Base-by-base conservation (phyloP, 2,888 invertebrate genomes). In the Callosobruchus maculatus region DNA sequence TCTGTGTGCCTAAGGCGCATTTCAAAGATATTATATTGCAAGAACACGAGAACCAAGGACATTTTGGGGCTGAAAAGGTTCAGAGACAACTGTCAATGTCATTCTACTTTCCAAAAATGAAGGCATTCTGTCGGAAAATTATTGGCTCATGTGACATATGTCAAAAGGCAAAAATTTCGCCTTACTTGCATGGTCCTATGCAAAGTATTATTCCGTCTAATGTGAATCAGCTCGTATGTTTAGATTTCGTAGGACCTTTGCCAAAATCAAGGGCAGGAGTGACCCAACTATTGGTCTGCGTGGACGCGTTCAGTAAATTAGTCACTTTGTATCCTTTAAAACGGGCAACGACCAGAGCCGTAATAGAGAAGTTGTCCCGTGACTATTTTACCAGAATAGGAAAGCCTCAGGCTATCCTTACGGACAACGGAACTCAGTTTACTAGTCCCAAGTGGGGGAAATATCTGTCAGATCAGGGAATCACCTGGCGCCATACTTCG, bases 391-490 rank as follows among this genome's bases (percentile, higher is more conserved):
- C 69, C 18, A 0, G 70, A 9, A 22, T 75, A 21, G 72, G 72
- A 9, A 30, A 30, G 30, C 30, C 21, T 20, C 3, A 73, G 18
- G 20, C 22, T 67, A 72, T 77, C 20, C 71, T 77, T 13, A 70
- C 71, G 2, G 77, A 77, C 70, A 71, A 74, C 31, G 76, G 72
- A 0, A 76, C 75, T 0, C 75, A 77, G 31, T 75, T 77, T 67
- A 72, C 73, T 20, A 70, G 71, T 21, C n/a, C 68, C 21, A 18
- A 21, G 2, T 82, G 81, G 80, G 67, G n/a, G 0, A 9, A 68
- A 0, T 66, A 22, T 3, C 21, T 79, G 71, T 21, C 66, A 31
- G 67, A 72, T n/a, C 21, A 21, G 5, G 74, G 73, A 9, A 72
- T 80, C 0, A 66, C 72, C 22, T 70, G 73, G 2, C 21, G 7